Evolutionary conservation across 2,888 invertebrate genomes (phyloP), one percentile per base, ranked within the genome.

Genomic region (Drosophila austrosaltans): DNA sequence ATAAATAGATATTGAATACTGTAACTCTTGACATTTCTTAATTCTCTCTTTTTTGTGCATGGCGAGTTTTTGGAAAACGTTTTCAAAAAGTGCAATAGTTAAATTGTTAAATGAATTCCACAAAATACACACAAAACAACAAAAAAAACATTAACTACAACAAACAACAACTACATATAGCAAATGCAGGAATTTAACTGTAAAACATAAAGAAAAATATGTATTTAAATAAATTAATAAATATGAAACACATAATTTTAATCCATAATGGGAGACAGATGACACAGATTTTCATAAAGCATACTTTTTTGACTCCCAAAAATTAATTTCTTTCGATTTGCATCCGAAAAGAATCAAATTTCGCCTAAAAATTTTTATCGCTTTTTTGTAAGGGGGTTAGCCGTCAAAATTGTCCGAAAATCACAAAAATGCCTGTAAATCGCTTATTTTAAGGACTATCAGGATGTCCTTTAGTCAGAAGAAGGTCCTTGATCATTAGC

Each of bases 161-260:
- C 59, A 69, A 69, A 77, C 63, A 73, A 74, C 63, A 86, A 80
- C 86, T 83, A 83, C 88, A 86, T 80, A 88, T 87, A 88, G 83
- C 81, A 88, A 83, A 82, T 80, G 86, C 83, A 88, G 83, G 83
- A 83, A 83, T 83, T 83, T 88, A 83, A 82, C 83, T 83, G 83
- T 83, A 88, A 77, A 83, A 69, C 67, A 75, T 79, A 80, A 74
- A 73, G 63, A 75, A 73, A 89, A 75, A 77, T 83, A 87, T 83
- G 87, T 88, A 86, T 89, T 87, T 83, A 86, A 83, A 89, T 84
- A 79, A 72, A 72, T 73, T 74, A 72, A 79, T 72, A 75, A 81
- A 84, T 70, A 72, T 66, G 66, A 76, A 67, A 22, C 36, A 36
- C 1, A 36, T 0, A 1, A 36, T 22, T 57, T 57, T 20, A 7